Evolutionary conservation across 30 jellyfish, hydroid and myxozoan genomes (phyloP).

Genomic region (Hydractinia symbiolongicarpus): DNA sequence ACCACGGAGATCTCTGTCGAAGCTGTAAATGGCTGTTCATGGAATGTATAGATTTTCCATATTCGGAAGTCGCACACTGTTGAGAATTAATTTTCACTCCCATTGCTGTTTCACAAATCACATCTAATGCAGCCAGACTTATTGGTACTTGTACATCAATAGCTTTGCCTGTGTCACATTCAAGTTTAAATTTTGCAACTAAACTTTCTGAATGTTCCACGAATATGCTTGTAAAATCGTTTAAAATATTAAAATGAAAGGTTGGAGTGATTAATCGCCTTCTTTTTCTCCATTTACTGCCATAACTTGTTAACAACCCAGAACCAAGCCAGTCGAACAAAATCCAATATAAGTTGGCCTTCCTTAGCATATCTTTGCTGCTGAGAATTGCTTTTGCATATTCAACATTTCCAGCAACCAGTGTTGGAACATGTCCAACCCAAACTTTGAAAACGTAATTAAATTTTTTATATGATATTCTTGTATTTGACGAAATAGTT

Average conservation of each 20-base stretch:
- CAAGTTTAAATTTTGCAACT: constrained; percentile 33
- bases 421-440: constrained; percentile 16
- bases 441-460: constrained; percentile 9
- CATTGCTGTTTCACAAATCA: constrained; percentile 78
- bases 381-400: constrained; percentile 12
- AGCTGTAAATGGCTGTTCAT: constrained; percentile 15
- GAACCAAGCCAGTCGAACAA: constrained; percentile 70
- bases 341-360: constrained; percentile 45
- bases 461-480: constrained; percentile 1
- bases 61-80: constrained; percentile 43
- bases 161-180: constrained; percentile 32
- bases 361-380: constrained; percentile 39
- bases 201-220: constrained; percentile 52
- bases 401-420: constrained; percentile 19
- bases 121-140: constrained; percentile 31
- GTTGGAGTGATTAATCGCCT: constrained; percentile 80
- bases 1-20: constrained; percentile 39
- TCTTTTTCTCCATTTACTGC: constrained; percentile 75
- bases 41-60: constrained; percentile 58
- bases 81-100: constrained; percentile 81
- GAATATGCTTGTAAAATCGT: constrained; percentile 59
- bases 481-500: constrained; percentile 6
- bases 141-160: constrained; percentile 32
- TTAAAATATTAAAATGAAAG: constrained; percentile 79
- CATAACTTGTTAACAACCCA: constrained; percentile 60